Evolutionary conservation across 2,113 vertebrate genomes (phyloP).

Genomic region (Nannobrachium achirus): DNA sequence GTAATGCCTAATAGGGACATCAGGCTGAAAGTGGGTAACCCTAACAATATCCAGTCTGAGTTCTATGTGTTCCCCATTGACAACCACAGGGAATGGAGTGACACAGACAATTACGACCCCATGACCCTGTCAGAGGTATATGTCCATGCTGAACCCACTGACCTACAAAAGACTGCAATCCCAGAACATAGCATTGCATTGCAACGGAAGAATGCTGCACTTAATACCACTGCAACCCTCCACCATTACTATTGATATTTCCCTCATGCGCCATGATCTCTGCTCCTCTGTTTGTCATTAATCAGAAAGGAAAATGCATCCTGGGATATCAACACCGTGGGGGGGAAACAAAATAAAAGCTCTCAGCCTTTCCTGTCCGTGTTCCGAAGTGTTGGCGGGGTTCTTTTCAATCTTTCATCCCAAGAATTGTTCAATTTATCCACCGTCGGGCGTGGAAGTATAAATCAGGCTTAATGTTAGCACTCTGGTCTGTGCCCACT

Average conservation of each 20-base stretch:
- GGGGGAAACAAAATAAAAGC: background rate
- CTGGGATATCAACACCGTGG: background rate
- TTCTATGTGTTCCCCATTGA: too few species aligned
- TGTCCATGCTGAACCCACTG: background rate
- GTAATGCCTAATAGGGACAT: too few species aligned
- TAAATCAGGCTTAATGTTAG: too few species aligned
- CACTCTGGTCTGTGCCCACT: background rate
- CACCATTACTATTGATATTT: background rate
- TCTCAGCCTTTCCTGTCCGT: background rate
- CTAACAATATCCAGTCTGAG: too few species aligned
- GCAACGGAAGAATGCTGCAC: background rate
- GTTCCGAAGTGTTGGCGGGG: background rate
- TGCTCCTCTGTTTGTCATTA: background rate
- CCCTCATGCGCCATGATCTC: background rate
- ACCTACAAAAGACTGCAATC: background rate
- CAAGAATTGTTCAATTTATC: conserved; percentile 1
- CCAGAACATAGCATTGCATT: background rate
- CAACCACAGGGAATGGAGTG: too few species aligned
- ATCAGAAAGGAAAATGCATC: conserved; percentile 5
- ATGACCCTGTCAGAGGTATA: too few species aligned
- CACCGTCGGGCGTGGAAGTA: background rate
- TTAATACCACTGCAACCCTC: background rate
- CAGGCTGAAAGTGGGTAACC: too few species aligned
- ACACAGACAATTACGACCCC: too few species aligned
- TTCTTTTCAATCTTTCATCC: conserved; percentile 29